A percentile compares a stretch with the other conserved stretches of the same genome.
Evolutionary conservation across 2,797 vertebrate species (phyloP).

Genomic region (Dendrocincla fuliginosa): DNA sequence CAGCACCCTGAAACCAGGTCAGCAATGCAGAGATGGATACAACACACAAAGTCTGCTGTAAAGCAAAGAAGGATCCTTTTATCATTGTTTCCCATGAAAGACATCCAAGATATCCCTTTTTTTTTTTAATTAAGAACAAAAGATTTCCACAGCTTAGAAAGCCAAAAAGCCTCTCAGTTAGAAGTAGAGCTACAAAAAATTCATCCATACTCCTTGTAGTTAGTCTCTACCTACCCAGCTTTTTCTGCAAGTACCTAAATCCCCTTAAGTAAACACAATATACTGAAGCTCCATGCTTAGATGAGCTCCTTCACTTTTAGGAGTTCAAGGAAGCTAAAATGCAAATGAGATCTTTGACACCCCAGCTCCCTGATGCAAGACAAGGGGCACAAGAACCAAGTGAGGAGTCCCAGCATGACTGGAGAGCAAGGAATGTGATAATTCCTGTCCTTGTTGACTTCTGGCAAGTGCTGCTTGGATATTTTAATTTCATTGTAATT

Average conservation of each 20-base stretch:
- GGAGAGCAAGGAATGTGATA: not conserved
- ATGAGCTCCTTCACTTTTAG: not conserved
- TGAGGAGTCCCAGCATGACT: not conserved
- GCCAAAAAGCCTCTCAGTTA: not conserved
- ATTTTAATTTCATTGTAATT: not conserved
- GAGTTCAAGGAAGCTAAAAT: slow-evolving; percentile 3
- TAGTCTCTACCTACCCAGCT: not conserved
- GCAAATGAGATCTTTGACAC: not conserved
- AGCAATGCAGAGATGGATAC: not conserved
- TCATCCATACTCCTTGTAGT: not conserved
- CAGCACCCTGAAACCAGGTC: not conserved
- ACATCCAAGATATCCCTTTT: not conserved
- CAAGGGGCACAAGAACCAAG: not conserved
- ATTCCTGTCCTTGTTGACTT: not conserved
- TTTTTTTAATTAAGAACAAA: not conserved
- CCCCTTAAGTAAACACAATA: not conserved
- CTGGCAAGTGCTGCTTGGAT: not conserved
- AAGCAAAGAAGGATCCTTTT: not conserved
- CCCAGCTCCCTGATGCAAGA: not conserved
- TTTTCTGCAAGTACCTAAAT: slow-evolving; percentile 21
- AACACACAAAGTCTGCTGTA: not conserved
- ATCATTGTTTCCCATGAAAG: not conserved
- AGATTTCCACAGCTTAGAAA: not conserved
- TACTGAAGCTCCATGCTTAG: not conserved
- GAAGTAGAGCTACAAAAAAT: not conserved